These are phyloP conservation scores for Ictalurus furcatus DNA, from an alignment of 2,113 vertebrate genomes.

Conservation along the genomic window DNA sequence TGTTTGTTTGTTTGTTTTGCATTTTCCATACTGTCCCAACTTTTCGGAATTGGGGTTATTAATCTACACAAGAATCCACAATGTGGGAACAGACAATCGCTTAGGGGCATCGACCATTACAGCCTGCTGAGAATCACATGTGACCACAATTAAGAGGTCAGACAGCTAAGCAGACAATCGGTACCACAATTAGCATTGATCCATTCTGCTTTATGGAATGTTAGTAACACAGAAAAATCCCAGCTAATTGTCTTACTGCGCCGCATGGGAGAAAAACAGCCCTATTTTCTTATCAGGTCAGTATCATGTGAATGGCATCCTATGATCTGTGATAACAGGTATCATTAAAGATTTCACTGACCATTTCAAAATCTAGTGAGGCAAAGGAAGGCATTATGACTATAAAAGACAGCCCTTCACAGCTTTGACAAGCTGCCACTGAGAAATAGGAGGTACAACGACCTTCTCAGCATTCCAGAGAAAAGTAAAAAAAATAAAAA, in stretches of 20 bases:
- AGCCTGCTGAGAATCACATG: background rate
- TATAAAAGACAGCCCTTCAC: background rate
- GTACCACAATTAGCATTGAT: conserved; percentile 49
- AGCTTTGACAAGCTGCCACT: background rate
- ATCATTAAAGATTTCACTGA: background rate
- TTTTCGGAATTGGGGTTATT: no score
- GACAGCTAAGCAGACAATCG: conserved; percentile 18
- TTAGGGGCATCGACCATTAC: background rate
- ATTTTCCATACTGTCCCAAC: no score
- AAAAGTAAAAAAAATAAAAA: background rate
- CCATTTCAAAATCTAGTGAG: background rate
- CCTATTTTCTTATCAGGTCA: background rate
- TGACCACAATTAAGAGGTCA: conserved; percentile 26
- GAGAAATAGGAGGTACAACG: background rate
- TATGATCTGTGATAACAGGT: background rate
- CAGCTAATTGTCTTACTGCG: background rate
- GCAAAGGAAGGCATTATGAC: background rate
- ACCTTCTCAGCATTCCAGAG: background rate
- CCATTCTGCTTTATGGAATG: conserved; percentile 1
- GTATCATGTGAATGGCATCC: background rate
- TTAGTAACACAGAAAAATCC: conserved; percentile 12
- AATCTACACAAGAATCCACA: background rate
- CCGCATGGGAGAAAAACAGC: background rate
- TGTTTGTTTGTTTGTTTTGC: no score
- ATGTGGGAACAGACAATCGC: background rate